Evolutionary conservation across 2,113 vertebrate species (phyloP), one percentile per base, ranked within the genome.

Genomic region (Pluvialis apricaria): DNA sequence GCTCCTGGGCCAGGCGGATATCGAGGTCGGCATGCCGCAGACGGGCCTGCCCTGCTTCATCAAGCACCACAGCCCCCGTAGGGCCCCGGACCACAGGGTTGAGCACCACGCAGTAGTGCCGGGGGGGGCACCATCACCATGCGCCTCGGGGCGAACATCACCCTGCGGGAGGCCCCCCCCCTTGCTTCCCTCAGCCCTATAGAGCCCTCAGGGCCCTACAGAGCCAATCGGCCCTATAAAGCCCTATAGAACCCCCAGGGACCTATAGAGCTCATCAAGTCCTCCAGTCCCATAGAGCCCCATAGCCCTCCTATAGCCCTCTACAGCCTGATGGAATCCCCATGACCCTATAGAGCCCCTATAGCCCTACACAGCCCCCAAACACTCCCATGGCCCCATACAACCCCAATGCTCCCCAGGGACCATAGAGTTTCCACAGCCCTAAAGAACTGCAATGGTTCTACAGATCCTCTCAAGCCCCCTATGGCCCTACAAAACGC

Each of bases 71-170:
- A 0, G 49, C 29, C 4, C 58, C 91, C 17, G 98, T 70, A 2
- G 96, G 92, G 1, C 98, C 98, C 6, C 98, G 97, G 60, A 90
- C 80, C 5, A 99, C 98, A 0, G 99, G 99, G 95, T 99, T 99
- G 83, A 96, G 34, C 62, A 99, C 94, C 20, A 98, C 97, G 15
- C 99, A 99, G 96, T 99, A 99, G 95, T 99, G 98, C 29, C 98
- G 98, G 10, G 99, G 99, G 99, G 1, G 99, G 98, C 34, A 99
- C 98, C 88, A 98, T 99, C 96, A 97, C 98, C 99, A 99, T 99
- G 28, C 96, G 96, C 11, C 90, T 18, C 0, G 99, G 99, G 1
- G 82, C 1, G 31, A 99, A 99, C 44, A 99, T 96, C 9, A 99
- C 97, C 85, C 99, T 99, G 95, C 58, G 24, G 83, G 60, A 29